phyloP scores from a whole-genome alignment of 2,888 invertebrate species.

The Anaspis maculata region DNA sequence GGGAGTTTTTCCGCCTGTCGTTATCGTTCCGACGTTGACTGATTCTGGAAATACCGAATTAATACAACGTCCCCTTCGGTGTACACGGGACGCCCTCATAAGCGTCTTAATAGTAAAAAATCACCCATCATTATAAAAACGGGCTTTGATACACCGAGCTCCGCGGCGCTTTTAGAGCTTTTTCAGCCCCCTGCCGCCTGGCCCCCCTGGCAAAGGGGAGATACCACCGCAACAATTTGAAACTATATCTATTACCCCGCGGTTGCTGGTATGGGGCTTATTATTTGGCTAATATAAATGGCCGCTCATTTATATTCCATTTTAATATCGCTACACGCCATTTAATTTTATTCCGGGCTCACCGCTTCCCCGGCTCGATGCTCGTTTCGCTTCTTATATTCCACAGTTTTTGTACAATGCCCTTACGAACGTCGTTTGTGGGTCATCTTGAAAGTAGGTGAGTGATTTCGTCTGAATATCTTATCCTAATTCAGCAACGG shows the following conservation, averaged over 20 bases:
- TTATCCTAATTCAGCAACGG: too few relatives aligned
- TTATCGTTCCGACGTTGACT: conserved; percentile 15
- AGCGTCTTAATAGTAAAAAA: conserved; percentile 36
- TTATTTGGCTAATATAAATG: conserved; percentile 30
- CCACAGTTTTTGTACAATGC: too few relatives aligned
- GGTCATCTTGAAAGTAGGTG: too few relatives aligned
- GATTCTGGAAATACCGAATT: conserved; percentile 15
- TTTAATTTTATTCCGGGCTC: conserved; percentile 24
- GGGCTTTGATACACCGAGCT: conserved; percentile 22
- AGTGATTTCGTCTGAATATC: too few relatives aligned
- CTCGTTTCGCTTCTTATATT: too few relatives aligned
- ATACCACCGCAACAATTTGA: conserved; percentile 24
- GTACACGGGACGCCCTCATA: conserved; percentile 29
- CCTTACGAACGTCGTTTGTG: too few relatives aligned
- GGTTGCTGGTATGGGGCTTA: conserved; percentile 11
- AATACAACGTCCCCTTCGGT: too few relatives aligned
- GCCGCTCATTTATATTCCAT: conserved; percentile 32
- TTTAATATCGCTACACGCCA: conserved; percentile 35
- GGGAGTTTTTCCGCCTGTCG: too few relatives aligned
- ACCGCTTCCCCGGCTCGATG: too few relatives aligned
- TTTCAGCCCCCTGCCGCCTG: too few relatives aligned
- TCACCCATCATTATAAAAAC: conserved; percentile 32
- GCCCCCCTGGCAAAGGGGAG: too few relatives aligned
- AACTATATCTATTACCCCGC: conserved; percentile 33
- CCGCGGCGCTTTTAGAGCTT: conserved; percentile 7